phyloP scores from a whole-genome alignment of 2,888 invertebrate species.

The Meiosimyza platycephala region DNA sequence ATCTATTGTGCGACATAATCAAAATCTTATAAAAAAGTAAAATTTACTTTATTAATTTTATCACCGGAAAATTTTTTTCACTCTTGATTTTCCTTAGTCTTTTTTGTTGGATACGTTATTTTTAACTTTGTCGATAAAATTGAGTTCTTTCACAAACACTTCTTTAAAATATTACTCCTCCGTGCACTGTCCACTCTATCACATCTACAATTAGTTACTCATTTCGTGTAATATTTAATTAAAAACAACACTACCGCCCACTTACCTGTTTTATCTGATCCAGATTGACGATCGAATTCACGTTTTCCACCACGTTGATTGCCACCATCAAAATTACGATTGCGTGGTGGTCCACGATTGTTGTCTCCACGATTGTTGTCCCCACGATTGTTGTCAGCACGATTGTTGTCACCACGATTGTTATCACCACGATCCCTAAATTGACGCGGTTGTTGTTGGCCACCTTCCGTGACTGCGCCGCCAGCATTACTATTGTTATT shows the following conservation, averaged over 20 bases:
- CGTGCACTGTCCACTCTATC: too few relatives aligned
- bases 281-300: conserved; percentile 95
- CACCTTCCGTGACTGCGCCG: conserved; percentile 45
- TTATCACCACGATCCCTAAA: conserved; percentile 62
- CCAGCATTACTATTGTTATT: conserved; percentile 50
- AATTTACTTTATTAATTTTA: too few relatives aligned
- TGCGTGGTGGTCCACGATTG: conserved; percentile 57
- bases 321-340: conserved; percentile 65
- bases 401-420: conserved; percentile 59
- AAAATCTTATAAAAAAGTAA: too few relatives aligned
- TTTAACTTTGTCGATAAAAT: neutral
- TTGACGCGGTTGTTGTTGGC: conserved; percentile 57
- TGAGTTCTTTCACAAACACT: too few relatives aligned
- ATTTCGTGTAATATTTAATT: too few relatives aligned
- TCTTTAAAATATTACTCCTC: neutral
- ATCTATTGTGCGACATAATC: too few relatives aligned
- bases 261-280: conserved; percentile 91
- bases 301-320: conserved; percentile 75
- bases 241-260: neutral
- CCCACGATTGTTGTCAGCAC: conserved; percentile 43
- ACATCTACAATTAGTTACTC: too few relatives aligned
- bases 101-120: neutral
- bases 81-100: too few relatives aligned
- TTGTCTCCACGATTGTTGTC: conserved; percentile 52
- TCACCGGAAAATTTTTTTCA: too few relatives aligned